These are phyloP conservation scores for Caligus rogercresseyi DNA, from an alignment of 1,140 invertebrate genomes.

Conservation along the genomic window DNA sequence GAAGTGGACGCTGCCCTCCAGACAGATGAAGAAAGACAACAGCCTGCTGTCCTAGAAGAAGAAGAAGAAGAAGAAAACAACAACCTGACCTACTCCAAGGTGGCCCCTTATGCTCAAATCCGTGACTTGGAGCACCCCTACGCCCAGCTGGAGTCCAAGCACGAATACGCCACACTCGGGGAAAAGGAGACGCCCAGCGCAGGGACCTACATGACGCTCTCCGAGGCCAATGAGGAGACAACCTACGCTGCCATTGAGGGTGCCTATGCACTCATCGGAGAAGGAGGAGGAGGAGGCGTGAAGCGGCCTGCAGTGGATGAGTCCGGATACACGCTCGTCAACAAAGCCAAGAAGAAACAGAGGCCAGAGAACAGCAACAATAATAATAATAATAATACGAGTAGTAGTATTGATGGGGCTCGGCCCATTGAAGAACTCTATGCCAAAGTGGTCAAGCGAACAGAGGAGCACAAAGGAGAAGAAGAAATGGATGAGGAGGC, in stretches of 20 bases:
- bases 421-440: too few species aligned
- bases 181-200: background rate
- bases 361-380: background rate
- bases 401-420: too few species aligned
- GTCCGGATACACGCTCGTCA: background rate
- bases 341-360: background rate
- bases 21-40: background rate
- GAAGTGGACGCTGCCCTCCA: too few species aligned
- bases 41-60: background rate
- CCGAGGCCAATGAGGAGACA: constrained; percentile 1
- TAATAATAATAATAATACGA: too few species aligned
- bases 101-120: too few species aligned
- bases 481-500: background rate
- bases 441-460: background rate
- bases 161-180: background rate
- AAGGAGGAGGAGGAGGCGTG: background rate
- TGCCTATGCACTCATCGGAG: background rate
- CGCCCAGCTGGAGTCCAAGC: background rate
- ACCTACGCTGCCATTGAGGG: constrained; percentile 11
- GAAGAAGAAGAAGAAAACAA: background rate
- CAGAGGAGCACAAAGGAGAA: background rate
- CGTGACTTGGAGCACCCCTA: background rate
- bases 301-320: background rate
- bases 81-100: constrained; percentile 1
- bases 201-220: background rate